Conservation (phyloP, 1,140 invertebrate genomes). For the Tetranychus urticae region DNA sequence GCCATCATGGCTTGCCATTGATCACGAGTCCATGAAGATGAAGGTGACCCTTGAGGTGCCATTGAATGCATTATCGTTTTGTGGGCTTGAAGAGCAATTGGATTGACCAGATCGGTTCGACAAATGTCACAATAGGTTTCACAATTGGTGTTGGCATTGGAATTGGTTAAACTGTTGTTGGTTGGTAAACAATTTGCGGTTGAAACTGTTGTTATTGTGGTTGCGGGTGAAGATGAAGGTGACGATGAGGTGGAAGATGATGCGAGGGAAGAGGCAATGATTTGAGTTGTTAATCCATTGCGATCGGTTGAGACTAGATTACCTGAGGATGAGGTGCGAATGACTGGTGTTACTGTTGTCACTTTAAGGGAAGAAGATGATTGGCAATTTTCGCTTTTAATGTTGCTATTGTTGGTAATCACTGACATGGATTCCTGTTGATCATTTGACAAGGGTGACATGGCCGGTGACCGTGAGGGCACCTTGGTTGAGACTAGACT, state of each 20-base stretch:
- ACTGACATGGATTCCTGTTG: not conserved
- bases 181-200: not conserved
- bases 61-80: slow-evolving; percentile 7
- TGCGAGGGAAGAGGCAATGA: not conserved
- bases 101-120: slow-evolving; percentile 97
- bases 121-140: slow-evolving; percentile 44
- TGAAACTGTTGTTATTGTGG: not conserved
- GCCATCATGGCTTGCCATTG: not conserved
- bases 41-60: not conserved
- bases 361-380: not conserved
- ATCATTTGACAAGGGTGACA: not conserved
- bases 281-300: not conserved
- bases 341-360: not conserved
- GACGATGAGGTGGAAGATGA: not conserved
- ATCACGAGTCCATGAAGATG: slow-evolving; percentile 1
- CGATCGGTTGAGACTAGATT: too few species aligned
- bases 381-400: not conserved
- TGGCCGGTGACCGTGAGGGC: not conserved
- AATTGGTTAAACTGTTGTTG: not conserved
- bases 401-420: not conserved
- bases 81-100: slow-evolving; percentile 53
- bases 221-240: not conserved
- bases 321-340: not conserved
- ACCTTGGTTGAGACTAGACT: not conserved
- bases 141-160: not conserved